These are phyloP conservation scores for Norana najaformis DNA, from an alignment of 2,888 invertebrate species.

Conservation along the genomic window DNA sequence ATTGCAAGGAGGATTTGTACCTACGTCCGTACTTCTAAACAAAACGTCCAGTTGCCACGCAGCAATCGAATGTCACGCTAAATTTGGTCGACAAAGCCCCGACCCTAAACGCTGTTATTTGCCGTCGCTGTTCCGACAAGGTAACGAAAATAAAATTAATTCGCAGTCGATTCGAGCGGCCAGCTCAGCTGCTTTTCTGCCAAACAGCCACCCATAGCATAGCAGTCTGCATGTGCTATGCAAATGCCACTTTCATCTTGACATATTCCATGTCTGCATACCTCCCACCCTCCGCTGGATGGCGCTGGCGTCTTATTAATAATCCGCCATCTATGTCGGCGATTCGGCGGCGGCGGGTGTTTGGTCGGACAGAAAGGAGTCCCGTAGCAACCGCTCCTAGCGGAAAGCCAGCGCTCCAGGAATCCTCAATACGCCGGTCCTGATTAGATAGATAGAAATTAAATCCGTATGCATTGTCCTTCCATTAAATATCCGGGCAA, in stretches of 20 bases:
- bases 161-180: background rate
- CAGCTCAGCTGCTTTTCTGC: background rate
- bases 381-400: slow-evolving; percentile 16
- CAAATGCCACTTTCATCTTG: slow-evolving; percentile 21
- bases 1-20: background rate
- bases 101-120: background rate
- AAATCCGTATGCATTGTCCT: slow-evolving; percentile 14
- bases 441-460: slow-evolving; percentile 14
- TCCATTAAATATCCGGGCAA: slow-evolving; percentile 24
- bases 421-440: background rate
- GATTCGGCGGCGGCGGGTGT: background rate
- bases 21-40: background rate
- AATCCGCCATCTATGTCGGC: slow-evolving; percentile 7
- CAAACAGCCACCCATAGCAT: background rate
- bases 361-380: background rate
- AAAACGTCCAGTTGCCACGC: background rate
- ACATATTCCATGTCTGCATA: background rate
- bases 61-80: slow-evolving; percentile 25
- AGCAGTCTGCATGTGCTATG: background rate
- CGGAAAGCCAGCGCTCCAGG: slow-evolving; percentile 22
- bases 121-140: background rate
- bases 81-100: slow-evolving; percentile 8
- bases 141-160: slow-evolving; percentile 20
- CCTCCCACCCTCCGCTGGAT: background rate
- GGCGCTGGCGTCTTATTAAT: slow-evolving; percentile 7